Evolutionary conservation across 2,888 invertebrate species (phyloP), one percentile per base, ranked within the genome.

Genomic region (Caenorhabditis macrosperma): DNA sequence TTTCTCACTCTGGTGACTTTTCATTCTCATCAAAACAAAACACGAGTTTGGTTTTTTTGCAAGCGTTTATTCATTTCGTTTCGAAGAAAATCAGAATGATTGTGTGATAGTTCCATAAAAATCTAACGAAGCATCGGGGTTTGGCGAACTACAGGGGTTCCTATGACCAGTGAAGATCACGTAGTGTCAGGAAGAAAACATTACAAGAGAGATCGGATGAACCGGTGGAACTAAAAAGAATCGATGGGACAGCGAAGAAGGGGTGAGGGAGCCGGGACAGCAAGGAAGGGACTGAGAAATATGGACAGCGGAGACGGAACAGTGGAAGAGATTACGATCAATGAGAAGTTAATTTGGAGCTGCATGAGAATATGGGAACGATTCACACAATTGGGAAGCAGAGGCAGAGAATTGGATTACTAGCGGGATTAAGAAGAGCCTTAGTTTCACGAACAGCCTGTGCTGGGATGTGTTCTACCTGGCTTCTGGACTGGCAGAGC

Each of bases 351-450:
- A n/a, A 44, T 63, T 10, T 28, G 10, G 48, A 54, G 46, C 41
- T 12, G 30, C 15, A 30, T 4, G 4, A 50, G 20, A 10, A 60
- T 38, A 46, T 20, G n/a, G 30, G 33, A 71, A 63, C 61, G 63
- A 54, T n/a, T 63, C 50, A 79, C 50, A 77, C 71, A 1, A 81
- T 41, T 10, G 71, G 76, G 82, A 89, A 88, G 72, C 89, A 89
- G 15, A 89, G 67, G 75, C 89, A 89, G 17, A 88, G 77, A 61
- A 89, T 76, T 9, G 87, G 88, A 28, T 89, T 89, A 30, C 82
- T 78, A 46, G 82, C 82, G 26, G 88, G 86, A 17, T 84, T 86
- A 22, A 89, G 80, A 57, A 89, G 83, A 50, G 83, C 86, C 38
- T 87, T 88, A 9, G 87, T 82, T 52, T 89, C 88, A 15, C 87